phyloP scores from a whole-genome alignment of 2,888 invertebrate genomes.

The Lamellibrachia satsuma region DNA sequence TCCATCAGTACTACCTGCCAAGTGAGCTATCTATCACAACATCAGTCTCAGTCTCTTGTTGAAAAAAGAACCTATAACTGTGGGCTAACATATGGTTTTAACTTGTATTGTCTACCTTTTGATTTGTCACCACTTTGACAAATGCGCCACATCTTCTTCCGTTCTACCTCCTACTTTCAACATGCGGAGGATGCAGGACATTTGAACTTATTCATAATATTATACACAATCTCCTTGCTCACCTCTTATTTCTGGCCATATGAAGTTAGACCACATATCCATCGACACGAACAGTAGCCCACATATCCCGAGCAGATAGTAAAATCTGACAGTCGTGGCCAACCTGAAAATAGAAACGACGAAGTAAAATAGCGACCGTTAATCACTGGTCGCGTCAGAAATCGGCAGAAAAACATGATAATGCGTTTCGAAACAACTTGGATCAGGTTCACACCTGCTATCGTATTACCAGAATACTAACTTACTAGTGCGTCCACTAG shows the following conservation, averaged over 20 bases:
- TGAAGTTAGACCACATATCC: constrained; percentile 62
- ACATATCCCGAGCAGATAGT: constrained; percentile 30
- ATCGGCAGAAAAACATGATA: background rate
- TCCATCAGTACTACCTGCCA: too few species aligned
- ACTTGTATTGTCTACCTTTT: background rate
- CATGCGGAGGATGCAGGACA: background rate
- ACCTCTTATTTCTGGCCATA: constrained; percentile 67
- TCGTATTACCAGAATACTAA: background rate
- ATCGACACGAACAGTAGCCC: constrained; percentile 52
- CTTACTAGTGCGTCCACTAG: constrained; percentile 8
- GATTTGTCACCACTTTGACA: background rate
- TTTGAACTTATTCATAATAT: background rate
- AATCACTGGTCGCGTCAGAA: background rate
- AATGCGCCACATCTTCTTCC: background rate
- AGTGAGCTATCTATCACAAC: too few species aligned
- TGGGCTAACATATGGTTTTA: background rate
- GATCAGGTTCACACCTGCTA: background rate
- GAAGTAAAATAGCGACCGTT: background rate
- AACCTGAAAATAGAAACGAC: constrained; percentile 27
- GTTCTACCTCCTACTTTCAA: background rate
- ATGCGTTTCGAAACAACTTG: background rate
- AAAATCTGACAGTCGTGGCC: constrained; percentile 32
- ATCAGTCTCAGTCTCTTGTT: background rate
- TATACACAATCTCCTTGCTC: background rate
- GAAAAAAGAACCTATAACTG: background rate